phyloP scores from a whole-genome alignment of 2,113 vertebrate genomes.

The Vidua macroura region DNA sequence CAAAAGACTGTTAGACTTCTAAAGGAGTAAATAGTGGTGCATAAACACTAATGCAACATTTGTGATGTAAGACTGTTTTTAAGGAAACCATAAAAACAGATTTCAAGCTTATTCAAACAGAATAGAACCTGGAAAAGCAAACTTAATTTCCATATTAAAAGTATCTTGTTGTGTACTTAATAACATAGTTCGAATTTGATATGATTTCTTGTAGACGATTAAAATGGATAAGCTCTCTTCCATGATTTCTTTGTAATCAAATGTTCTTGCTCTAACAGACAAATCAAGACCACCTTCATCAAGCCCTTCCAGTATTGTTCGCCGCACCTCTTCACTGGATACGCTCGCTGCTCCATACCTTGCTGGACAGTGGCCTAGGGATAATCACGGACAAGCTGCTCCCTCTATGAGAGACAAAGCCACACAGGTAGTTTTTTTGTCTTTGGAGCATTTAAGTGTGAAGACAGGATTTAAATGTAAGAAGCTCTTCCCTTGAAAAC shows the following conservation, averaged over 20 bases:
- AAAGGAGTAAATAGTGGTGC: neutral
- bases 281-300: conserved; percentile 75
- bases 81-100: neutral
- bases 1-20: neutral
- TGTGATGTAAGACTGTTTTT: neutral
- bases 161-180: neutral
- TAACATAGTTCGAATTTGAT: neutral
- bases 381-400: conserved; percentile 84
- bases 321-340: conserved; percentile 88
- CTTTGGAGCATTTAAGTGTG: neutral
- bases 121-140: neutral
- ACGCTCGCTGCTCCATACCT: conserved; percentile 90
- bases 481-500: neutral
- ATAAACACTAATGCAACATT: neutral
- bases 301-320: conserved; percentile 82
- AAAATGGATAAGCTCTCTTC: neutral
- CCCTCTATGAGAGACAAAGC: conserved; percentile 97
- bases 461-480: neutral
- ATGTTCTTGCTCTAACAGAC: conserved; percentile 62
- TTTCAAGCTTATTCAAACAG: neutral
- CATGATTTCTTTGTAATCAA: neutral
- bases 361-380: conserved; percentile 95
- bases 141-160: neutral
- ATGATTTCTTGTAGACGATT: neutral
- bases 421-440: conserved; percentile 84